These are phyloP conservation scores for Triplophysa bombifrons DNA, from an alignment of 2,797 vertebrate genomes.

Conservation along the genomic window DNA sequence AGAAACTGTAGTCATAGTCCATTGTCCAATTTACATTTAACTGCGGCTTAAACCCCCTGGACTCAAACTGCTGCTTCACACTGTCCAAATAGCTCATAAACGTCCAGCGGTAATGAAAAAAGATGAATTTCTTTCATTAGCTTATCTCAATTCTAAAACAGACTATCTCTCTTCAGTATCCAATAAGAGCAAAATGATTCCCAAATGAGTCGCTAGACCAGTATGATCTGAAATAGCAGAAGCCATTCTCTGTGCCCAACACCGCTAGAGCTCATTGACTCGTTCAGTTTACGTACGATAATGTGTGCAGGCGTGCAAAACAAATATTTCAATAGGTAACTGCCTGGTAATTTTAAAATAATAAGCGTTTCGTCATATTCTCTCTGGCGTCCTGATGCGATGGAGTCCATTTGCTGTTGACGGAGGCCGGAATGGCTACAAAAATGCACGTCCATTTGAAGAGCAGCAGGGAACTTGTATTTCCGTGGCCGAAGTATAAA, in stretches of 20 bases:
- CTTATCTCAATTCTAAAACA: constrained; percentile 46
- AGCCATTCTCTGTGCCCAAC: constrained; percentile 13
- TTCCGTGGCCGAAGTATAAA: constrained; percentile 13
- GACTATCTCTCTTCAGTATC: constrained; percentile 47
- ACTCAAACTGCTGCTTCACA: constrained; percentile 5
- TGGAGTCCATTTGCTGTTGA: constrained; percentile 1
- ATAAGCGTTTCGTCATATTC: neutral
- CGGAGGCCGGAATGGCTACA: neutral
- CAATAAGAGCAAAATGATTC: constrained; percentile 44
- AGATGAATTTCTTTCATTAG: constrained; percentile 57
- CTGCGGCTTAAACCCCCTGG: constrained; percentile 13
- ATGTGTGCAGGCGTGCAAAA: neutral
- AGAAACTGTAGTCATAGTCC: neutral
- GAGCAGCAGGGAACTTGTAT: neutral
- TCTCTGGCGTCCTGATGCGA: neutral
- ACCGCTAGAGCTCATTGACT: neutral
- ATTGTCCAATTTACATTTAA: constrained; percentile 31
- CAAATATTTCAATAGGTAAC: constrained; percentile 1
- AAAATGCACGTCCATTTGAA: neutral
- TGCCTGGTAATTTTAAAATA: neutral
- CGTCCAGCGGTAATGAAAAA: constrained; percentile 47
- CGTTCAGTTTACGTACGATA: neutral
- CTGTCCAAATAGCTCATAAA: constrained; percentile 46
- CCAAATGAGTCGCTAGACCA: constrained; percentile 28
- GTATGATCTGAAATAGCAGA: constrained; percentile 8